phyloP scores from a whole-genome alignment of 2,113 vertebrate species.

The Prunella himalayana region DNA sequence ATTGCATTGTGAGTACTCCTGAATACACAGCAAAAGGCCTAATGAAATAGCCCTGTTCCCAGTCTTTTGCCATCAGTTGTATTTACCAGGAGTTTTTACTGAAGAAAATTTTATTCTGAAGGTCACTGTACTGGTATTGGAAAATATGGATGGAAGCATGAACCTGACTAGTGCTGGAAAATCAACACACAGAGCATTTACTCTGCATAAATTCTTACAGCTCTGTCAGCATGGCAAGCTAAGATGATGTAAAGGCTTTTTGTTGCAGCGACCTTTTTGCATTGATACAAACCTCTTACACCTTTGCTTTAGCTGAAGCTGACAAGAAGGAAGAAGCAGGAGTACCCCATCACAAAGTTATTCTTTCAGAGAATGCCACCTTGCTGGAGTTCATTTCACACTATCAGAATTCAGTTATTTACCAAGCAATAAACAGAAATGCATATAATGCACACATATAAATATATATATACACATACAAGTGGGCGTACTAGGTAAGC shows the following conservation, averaged over 20 bases:
- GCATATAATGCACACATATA: not conserved
- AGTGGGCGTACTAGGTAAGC: accelerated
- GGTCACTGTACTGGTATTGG: not conserved
- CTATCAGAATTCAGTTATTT: not conserved
- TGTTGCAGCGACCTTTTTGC: not conserved
- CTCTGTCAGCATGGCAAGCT: not conserved
- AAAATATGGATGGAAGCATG: not conserved
- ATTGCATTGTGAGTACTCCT: not conserved
- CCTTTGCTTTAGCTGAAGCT: not conserved
- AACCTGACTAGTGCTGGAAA: not conserved
- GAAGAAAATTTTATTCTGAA: not conserved
- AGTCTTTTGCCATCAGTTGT: not conserved
- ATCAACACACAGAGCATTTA: not conserved
- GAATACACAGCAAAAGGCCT: not conserved
- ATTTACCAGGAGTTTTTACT: not conserved
- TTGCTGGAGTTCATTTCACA: not conserved
- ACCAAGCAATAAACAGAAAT: not conserved
- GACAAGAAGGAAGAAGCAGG: not conserved
- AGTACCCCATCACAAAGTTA: not conserved
- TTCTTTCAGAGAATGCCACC: not conserved
- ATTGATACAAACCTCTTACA: not conserved
- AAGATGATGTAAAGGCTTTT: not conserved
- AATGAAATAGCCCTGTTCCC: accelerated
- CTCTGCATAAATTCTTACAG: not conserved
- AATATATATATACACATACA: accelerated